A percentile compares a stretch with the other conserved stretches of the same genome.
Evolutionary conservation across 2,888 invertebrate species (phyloP).

Genomic region (Gortyna flavago): DNA sequence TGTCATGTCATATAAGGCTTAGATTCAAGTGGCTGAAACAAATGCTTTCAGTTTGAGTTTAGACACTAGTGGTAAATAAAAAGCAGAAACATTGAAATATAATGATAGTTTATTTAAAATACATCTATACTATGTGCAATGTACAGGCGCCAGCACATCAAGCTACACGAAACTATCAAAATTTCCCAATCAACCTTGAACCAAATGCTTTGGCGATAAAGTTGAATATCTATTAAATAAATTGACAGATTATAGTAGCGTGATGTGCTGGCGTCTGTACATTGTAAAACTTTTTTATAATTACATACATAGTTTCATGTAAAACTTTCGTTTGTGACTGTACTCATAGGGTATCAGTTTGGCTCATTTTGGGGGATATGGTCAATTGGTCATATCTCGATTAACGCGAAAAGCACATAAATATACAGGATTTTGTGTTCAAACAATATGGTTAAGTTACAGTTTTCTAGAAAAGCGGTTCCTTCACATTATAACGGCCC

Average conservation of each 20-base stretch:
- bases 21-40: neutral
- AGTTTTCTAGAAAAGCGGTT: neutral
- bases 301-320: constrained; percentile 20
- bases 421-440: neutral
- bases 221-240: no score
- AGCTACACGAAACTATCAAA: no score
- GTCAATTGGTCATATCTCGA: constrained; percentile 7
- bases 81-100: constrained; percentile 36
- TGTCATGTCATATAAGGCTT: neutral
- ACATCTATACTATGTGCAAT: constrained; percentile 39
- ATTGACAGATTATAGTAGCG: no score
- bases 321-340: constrained; percentile 19
- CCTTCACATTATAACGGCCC: neutral
- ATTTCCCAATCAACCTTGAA: no score
- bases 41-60: neutral
- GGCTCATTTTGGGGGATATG: neutral
- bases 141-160: neutral
- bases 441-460: constrained; percentile 3
- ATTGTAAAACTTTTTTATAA: constrained; percentile 38
- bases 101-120: constrained; percentile 64
- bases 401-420: neutral
- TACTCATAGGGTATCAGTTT: constrained; percentile 16
- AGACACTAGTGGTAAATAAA: constrained; percentile 21
- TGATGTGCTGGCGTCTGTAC: constrained; percentile 1
- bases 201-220: no score